Evolutionary conservation across 2,888 invertebrate genomes (phyloP).

Genomic region (Drosophila greeni): DNA sequence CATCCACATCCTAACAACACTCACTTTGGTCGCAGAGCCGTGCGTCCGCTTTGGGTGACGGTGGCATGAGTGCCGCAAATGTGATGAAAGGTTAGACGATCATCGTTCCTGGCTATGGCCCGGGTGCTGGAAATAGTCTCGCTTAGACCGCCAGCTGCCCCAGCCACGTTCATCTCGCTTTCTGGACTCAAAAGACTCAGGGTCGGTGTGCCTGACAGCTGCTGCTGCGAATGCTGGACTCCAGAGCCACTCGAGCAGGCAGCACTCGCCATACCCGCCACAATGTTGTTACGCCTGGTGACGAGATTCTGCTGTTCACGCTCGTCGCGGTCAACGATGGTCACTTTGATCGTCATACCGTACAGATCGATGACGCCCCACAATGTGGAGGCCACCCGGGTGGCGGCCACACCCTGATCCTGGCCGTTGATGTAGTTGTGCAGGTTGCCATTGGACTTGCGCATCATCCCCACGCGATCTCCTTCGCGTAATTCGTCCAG

Average conservation of each 20-base stretch:
- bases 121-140: conserved; percentile 66
- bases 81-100: conserved; percentile 91
- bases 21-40: conserved; percentile 95
- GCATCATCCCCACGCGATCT: conserved; percentile 94
- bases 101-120: conserved; percentile 79
- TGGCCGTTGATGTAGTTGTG: conserved; percentile 96
- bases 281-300: conserved; percentile 83
- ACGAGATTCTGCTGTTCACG: conserved; percentile 87
- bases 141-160: conserved; percentile 62
- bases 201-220: conserved; percentile 69
- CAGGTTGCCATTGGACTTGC: conserved; percentile 89
- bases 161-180: conserved; percentile 75
- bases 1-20: conserved; percentile 49
- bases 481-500: conserved; percentile 95
- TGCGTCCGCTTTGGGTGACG: conserved; percentile 92
- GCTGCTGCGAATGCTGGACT: conserved; percentile 23
- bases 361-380: conserved; percentile 98
- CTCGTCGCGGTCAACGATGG: conserved; percentile 91
- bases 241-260: conserved; percentile 19
- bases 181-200: conserved; percentile 78
- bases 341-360: conserved; percentile 94
- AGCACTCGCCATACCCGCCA: conserved; percentile 55
- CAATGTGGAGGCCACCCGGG: conserved; percentile 87
- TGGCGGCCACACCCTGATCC: conserved; percentile 94
- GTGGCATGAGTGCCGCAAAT: conserved; percentile 95